These are phyloP conservation scores for Steinernema carpocapsae DNA, from an alignment of 2,888 invertebrate genomes.

Conservation along the genomic window DNA sequence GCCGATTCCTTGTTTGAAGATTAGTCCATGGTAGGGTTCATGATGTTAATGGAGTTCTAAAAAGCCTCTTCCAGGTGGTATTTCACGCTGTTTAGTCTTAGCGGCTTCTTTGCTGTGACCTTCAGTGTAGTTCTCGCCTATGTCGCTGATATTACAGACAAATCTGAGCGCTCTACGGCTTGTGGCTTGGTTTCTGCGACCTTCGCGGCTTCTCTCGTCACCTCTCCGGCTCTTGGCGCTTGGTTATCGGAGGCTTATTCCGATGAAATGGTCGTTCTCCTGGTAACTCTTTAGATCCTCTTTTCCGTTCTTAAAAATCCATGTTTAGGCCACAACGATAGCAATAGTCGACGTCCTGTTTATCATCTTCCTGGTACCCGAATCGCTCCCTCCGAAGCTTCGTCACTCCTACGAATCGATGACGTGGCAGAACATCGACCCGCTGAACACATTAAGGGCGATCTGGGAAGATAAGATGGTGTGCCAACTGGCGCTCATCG, in stretches of 20 bases:
- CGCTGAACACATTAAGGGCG: slow-evolving; percentile 75
- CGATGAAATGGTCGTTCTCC: slow-evolving; percentile 80
- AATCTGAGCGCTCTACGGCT: slow-evolving; percentile 71
- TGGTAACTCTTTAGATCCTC: slow-evolving; percentile 46
- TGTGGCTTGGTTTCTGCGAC: slow-evolving; percentile 83
- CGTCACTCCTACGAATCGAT: slow-evolving; percentile 82
- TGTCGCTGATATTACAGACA: slow-evolving; percentile 97
- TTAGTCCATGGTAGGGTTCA: slow-evolving; percentile 84
- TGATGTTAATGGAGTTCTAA: slow-evolving; percentile 3
- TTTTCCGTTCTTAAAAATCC: slow-evolving; percentile 24
- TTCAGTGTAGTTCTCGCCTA: slow-evolving; percentile 99
- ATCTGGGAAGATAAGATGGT: slow-evolving; percentile 78
- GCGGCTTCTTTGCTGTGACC: slow-evolving; percentile 97
- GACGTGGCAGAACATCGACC: slow-evolving; percentile 96
- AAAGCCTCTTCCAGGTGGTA: slow-evolving; percentile 79
- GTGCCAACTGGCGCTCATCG: slow-evolving; percentile 92
- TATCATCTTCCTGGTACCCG: slow-evolving; percentile 95
- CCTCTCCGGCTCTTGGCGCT: slow-evolving; percentile 92
- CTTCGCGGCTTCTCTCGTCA: slow-evolving; percentile 97
- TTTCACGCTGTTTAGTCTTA: slow-evolving; percentile 97
- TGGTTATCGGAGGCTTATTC: slow-evolving; percentile 79
- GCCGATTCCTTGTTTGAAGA: slow-evolving; percentile 96
- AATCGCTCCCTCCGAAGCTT: slow-evolving; percentile 93
- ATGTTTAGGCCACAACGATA: slow-evolving; percentile 82
- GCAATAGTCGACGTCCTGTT: slow-evolving; percentile 96